phyloP scores from a whole-genome alignment of 2,888 invertebrate genomes.

The Gasteruption jaculator region DNA sequence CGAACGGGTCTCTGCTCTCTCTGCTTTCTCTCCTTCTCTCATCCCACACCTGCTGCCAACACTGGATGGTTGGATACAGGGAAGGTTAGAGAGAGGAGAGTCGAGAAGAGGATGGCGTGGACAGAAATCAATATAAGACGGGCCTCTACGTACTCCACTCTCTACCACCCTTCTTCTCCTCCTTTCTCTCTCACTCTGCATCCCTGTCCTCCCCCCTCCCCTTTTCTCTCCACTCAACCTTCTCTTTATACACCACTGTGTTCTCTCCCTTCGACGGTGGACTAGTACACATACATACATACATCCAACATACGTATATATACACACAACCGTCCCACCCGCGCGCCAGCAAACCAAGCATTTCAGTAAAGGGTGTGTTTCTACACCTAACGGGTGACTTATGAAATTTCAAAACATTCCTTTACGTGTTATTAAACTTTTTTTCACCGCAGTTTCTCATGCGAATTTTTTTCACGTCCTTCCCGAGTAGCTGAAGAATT shows the following conservation, averaged over 20 bases:
- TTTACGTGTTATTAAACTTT: too few species aligned
- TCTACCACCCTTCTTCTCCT: conserved; percentile 19
- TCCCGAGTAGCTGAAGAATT: too few species aligned
- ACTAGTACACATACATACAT: conserved; percentile 36
- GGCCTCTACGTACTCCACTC: conserved; percentile 38
- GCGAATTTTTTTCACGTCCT: too few species aligned
- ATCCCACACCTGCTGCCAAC: conserved; percentile 33
- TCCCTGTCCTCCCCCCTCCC: conserved; percentile 7
- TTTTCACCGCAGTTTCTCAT: too few species aligned
- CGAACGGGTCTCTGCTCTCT: conserved; percentile 37
- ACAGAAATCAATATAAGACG: conserved; percentile 53
- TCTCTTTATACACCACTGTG: neutral
- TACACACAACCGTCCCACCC: conserved; percentile 23
- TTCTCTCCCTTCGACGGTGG: conserved; percentile 41
- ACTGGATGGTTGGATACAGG: conserved; percentile 26
- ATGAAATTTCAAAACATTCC: too few species aligned
- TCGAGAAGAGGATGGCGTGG: conserved; percentile 45
- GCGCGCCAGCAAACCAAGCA: conserved; percentile 44
- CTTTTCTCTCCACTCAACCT: conserved; percentile 5
- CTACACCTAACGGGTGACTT: conserved; percentile 45
- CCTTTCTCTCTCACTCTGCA: conserved; percentile 20
- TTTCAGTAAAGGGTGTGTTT: conserved; percentile 48
- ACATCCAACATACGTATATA: conserved; percentile 16
- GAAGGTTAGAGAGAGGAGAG: conserved; percentile 30
- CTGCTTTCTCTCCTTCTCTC: conserved; percentile 16